These are phyloP conservation scores for Cavia aperea DNA, from an alignment of 2,113 vertebrate species.

Conservation along the genomic window DNA sequence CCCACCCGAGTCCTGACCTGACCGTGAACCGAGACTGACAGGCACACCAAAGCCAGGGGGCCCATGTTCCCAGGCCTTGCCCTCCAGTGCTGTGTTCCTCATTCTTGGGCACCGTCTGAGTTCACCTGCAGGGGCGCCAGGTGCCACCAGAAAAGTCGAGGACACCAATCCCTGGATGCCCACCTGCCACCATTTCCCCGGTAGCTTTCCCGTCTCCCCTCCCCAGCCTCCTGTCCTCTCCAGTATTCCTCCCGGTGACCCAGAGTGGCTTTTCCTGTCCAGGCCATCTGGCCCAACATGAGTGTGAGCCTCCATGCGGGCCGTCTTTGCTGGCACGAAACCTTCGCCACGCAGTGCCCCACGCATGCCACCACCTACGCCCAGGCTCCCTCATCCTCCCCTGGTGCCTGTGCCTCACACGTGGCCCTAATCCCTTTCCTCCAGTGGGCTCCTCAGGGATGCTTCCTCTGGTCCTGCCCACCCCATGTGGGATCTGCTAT, in stretches of 20 bases:
- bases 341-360: not conserved
- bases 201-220: not conserved
- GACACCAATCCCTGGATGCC: fast-evolving
- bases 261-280: not conserved
- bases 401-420: not conserved
- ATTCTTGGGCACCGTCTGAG: no score
- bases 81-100: not conserved
- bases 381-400: no score
- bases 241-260: not conserved
- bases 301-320: not conserved
- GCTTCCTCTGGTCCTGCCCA: not conserved
- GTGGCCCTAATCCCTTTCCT: not conserved
- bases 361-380: fast-evolving
- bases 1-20: no score
- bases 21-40: fast-evolving
- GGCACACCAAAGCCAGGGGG: fast-evolving
- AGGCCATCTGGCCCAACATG: not conserved
- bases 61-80: not conserved
- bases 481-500: not conserved
- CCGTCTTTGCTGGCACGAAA: not conserved
- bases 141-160: no score
- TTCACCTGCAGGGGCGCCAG: not conserved
- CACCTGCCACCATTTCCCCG: not conserved
- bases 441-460: not conserved
- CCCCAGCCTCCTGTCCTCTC: not conserved